phyloP scores from a whole-genome alignment of 1,140 invertebrate species.

The Caenorhabditis inopinata region DNA sequence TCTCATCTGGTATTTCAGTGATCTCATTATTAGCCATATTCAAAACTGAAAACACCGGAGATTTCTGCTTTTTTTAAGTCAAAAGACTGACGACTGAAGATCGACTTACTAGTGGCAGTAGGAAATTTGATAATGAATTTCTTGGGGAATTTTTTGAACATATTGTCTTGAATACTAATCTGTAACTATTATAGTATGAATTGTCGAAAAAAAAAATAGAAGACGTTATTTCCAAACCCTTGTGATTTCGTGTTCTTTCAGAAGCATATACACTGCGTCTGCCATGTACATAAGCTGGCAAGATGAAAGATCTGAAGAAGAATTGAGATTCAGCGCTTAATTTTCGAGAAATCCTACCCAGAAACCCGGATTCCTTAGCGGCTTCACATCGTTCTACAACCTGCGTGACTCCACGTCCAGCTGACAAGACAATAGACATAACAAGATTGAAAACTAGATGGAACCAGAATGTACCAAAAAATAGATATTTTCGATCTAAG shows the following conservation, averaged over 20 bases:
- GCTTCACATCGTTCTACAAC: conserved; percentile 58
- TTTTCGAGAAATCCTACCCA: conserved; percentile 42
- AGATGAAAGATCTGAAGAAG: conserved; percentile 54
- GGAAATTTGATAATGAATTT: conserved; percentile 57
- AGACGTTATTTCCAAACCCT: conserved; percentile 29
- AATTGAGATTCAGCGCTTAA: not conserved
- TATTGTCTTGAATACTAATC: conserved; percentile 54
- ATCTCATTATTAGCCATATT: conserved; percentile 59
- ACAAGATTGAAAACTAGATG: too few relatives aligned
- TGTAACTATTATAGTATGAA: not conserved
- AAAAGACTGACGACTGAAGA: too few relatives aligned
- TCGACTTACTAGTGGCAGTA: conserved; percentile 51
- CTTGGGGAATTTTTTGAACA: conserved; percentile 57
- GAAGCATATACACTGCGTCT: conserved; percentile 56
- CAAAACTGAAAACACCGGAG: conserved; percentile 47
- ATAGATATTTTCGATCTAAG: too few relatives aligned
- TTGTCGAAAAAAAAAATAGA: too few relatives aligned
- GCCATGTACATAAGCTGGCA: conserved; percentile 59
- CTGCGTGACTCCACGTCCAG: conserved; percentile 56
- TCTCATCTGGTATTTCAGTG: conserved; percentile 53
- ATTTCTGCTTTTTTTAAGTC: not conserved
- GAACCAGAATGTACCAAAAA: too few relatives aligned
- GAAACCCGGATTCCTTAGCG: conserved; percentile 55
- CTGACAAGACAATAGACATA: conserved; percentile 47
- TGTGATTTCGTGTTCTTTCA: conserved; percentile 54